Evolutionary conservation across 1,140 invertebrate species (phyloP).

Genomic region (Artemia franciscana): DNA sequence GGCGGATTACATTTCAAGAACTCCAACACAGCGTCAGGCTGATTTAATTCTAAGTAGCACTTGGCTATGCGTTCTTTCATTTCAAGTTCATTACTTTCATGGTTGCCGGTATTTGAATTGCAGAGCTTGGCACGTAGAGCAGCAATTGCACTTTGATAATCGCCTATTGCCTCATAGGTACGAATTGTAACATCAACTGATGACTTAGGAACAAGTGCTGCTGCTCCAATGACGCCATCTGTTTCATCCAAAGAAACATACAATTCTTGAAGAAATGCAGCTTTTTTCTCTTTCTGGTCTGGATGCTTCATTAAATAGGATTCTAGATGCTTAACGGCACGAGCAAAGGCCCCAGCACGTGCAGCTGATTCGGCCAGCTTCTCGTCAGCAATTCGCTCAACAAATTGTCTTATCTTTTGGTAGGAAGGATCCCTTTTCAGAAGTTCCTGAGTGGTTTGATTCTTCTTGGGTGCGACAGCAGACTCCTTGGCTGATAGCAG

Average conservation of each 20-base stretch:
- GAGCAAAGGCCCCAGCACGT: slow-evolving; percentile 26
- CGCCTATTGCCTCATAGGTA: slow-evolving; percentile 25
- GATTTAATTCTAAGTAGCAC: slow-evolving; percentile 2
- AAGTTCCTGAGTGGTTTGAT: background rate
- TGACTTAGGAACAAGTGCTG: slow-evolving; percentile 22
- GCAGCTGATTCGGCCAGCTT: slow-evolving; percentile 26
- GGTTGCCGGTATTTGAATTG: slow-evolving; percentile 27
- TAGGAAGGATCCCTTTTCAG: background rate
- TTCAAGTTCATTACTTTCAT: slow-evolving; percentile 3
- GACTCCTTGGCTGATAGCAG: background rate
- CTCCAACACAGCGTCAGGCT: slow-evolving; percentile 12
- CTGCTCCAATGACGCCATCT: slow-evolving; percentile 30
- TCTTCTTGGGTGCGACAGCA: background rate
- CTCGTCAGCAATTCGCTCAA: slow-evolving; percentile 24
- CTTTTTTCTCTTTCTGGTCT: slow-evolving; percentile 19
- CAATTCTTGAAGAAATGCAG: slow-evolving; percentile 26
- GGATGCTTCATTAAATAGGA: slow-evolving; percentile 20
- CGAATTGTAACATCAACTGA: slow-evolving; percentile 26
- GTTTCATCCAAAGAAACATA: slow-evolving; percentile 31
- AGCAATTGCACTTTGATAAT: slow-evolving; percentile 8
- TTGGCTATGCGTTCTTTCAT: background rate
- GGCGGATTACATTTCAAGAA: slow-evolving; percentile 13
- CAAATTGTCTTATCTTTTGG: slow-evolving; percentile 16
- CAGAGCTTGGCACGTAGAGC: slow-evolving; percentile 23
- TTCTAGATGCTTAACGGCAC: slow-evolving; percentile 30